These are phyloP conservation scores for Trichechus manatus DNA, from an alignment of 2,113 vertebrate species.

Conservation along the genomic window DNA sequence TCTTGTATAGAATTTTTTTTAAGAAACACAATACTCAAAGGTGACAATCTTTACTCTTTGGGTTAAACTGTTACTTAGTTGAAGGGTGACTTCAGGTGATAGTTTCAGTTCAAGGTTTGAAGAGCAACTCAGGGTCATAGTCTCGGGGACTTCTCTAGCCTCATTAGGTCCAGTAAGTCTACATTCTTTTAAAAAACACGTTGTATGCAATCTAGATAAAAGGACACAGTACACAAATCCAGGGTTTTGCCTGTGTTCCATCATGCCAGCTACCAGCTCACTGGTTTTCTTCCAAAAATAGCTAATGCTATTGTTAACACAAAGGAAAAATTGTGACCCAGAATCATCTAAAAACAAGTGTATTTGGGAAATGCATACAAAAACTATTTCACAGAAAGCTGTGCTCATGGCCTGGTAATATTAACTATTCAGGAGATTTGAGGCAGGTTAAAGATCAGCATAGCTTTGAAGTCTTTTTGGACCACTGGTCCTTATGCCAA, in stretches of 20 bases:
- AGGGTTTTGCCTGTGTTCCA: neutral
- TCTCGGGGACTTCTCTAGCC: neutral
- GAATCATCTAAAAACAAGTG: neutral
- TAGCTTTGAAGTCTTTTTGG: neutral
- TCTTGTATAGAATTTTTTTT: neutral
- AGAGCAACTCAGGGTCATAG: neutral
- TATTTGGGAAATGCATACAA: neutral
- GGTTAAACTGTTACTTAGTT: neutral
- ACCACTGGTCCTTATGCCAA: neutral
- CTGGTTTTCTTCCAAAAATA: neutral
- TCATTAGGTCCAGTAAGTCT: neutral
- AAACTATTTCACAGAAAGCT: neutral
- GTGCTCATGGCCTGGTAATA: neutral
- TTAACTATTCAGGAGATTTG: neutral
- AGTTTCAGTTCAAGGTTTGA: neutral
- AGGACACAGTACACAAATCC: neutral
- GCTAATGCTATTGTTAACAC: neutral
- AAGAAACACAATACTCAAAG: neutral
- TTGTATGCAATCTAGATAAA: neutral
- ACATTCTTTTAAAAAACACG: neutral
- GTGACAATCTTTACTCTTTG: neutral
- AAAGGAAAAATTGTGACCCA: neutral
- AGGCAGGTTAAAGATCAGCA: neutral
- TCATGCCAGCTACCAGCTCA: neutral
- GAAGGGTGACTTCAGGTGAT: neutral